Percentiles rank a stretch among this genome's conserved stretches.
Conservation (phyloP, 2,797 vertebrate genomes). For the Phoebastria nigripes region DNA sequence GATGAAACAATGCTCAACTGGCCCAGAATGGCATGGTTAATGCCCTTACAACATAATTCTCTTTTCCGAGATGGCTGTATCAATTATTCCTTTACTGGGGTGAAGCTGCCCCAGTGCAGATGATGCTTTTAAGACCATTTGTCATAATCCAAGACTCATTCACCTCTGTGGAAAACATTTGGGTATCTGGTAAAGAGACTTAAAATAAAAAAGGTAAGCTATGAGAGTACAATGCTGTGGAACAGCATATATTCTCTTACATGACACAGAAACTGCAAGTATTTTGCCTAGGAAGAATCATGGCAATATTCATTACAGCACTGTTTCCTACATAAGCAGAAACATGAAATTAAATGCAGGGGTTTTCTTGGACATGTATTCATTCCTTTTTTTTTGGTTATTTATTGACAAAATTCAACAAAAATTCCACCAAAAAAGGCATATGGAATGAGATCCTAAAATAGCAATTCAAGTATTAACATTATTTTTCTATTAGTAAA, state of each 20-base stretch:
- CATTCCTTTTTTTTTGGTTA: background rate
- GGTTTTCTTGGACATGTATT: background rate
- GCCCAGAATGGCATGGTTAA: background rate
- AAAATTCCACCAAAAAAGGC: background rate
- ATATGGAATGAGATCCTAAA: background rate
- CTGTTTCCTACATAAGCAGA: background rate
- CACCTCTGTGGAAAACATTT: background rate
- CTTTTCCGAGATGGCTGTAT: background rate
- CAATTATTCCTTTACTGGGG: background rate
- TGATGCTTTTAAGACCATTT: background rate
- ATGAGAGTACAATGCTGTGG: background rate
- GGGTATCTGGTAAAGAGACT: background rate
- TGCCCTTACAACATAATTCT: background rate
- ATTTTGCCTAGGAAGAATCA: background rate
- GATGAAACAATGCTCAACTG: background rate
- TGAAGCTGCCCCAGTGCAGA: background rate
- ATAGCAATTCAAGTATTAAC: background rate
- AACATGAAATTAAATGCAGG: background rate
- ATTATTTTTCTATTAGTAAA: background rate
- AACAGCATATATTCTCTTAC: background rate
- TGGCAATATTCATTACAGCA: background rate
- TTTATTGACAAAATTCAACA: background rate
- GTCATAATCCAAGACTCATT: background rate
- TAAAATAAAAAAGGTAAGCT: background rate
- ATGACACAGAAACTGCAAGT: accelerated